These are phyloP conservation scores for Ornithoptera priamus DNA, from an alignment of 2,888 invertebrate species.

Conservation along the genomic window DNA sequence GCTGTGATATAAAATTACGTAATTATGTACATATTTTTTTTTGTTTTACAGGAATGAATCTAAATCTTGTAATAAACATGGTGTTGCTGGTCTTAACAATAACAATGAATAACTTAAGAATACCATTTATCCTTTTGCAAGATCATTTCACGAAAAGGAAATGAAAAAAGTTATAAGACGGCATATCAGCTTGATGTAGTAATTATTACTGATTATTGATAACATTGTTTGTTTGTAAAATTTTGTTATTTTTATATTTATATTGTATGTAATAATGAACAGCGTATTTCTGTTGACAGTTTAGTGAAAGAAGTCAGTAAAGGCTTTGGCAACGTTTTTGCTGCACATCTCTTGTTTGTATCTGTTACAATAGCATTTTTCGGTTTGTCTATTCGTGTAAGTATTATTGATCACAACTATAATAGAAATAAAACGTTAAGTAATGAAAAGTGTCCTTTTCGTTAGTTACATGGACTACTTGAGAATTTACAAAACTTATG, in stretches of 20 bases:
- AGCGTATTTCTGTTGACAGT: slow-evolving; percentile 2
- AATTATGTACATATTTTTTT: neutral
- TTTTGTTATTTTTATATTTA: neutral
- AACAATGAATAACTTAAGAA: slow-evolving; percentile 20
- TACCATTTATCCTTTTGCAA: slow-evolving; percentile 19
- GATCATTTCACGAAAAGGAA: slow-evolving; percentile 15
- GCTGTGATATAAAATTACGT: neutral
- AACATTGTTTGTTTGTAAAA: neutral
- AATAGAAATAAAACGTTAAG: neutral
- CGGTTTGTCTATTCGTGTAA: slow-evolving; percentile 16
- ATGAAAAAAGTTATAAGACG: slow-evolving; percentile 11
- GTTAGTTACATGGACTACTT: slow-evolving; percentile 16
- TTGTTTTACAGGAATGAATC: slow-evolving; percentile 16
- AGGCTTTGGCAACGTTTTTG: slow-evolving; percentile 18
- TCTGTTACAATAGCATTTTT: slow-evolving; percentile 19
- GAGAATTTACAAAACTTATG: slow-evolving; percentile 18
- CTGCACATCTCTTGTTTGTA: slow-evolving; percentile 15
- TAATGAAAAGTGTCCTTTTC: neutral
- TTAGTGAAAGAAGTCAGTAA: slow-evolving; percentile 12
- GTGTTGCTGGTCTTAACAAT: slow-evolving; percentile 16
- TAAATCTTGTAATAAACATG: slow-evolving; percentile 7
- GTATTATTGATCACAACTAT: slow-evolving; percentile 5
- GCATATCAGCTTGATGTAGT: slow-evolving; percentile 16
- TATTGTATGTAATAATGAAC: neutral
- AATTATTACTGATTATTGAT: slow-evolving; percentile 3